Base-by-base conservation (phyloP, 2,113 vertebrate genomes). In the Myotis yumanensis region DNA sequence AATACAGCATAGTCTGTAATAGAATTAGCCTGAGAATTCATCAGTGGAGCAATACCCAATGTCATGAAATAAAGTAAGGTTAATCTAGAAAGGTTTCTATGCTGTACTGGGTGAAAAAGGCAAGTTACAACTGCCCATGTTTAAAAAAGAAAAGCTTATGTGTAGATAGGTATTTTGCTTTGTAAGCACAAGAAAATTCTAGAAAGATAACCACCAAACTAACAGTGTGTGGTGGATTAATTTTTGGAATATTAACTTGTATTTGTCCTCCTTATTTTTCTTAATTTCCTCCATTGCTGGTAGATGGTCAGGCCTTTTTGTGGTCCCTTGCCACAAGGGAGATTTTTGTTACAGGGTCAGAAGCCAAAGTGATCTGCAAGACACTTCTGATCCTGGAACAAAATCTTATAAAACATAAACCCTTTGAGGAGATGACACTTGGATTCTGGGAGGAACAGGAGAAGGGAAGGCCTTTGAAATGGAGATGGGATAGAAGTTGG, bases 271-370 rank as follows among this genome's bases (percentile, higher is more conserved):
- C n/a, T 54, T 30, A 2, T n/a, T 15, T 85, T 91, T 91, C 71
- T 40, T 75, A 51, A 69, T 76, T 57, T 73, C 14, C 14, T 94
- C 20, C n/a, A n/a, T 10, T 85, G 40, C 88, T 40, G 87, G 59
- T 91, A 96, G 82, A 95, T 75, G 89, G 68, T 73, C 66, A 79
- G 72, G 68, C 52, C 71, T 91, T 87, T 85, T 18, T 81, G 28
- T 79, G 89, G 59, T 64, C 62, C 54, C 77, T 90, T 81, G 69
- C 54, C 91, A 79, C n/a, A 54, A 59, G 51, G 32, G 25, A 91
- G 51, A 51, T 35, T 64, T 62, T 94, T 89, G 22, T 69, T 48
- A 11, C 16, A 76, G 66, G 46, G 72, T 91, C 93, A 95, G 86
- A 88, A 95, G 35, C 73, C 85, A 93, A 64, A 73, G 25, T 46